A percentile compares a stretch with the other conserved stretches of the same genome.
Conservation (phyloP, 2,113 vertebrate species). For the Clarias magur region DNA sequence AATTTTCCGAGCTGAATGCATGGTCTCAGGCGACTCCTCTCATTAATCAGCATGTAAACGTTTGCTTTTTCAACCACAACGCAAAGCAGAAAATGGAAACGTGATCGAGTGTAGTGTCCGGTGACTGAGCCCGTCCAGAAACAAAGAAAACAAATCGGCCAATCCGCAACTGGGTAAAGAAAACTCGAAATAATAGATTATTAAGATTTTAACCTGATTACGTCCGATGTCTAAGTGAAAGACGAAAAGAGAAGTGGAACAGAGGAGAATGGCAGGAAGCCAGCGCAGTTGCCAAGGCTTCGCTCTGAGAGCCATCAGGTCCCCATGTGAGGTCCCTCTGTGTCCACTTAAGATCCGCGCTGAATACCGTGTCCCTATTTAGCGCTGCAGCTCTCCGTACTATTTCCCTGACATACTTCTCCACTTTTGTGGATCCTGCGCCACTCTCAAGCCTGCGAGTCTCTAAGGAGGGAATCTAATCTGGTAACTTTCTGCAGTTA, state of each 20-base stretch:
- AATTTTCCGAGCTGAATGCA: neutral
- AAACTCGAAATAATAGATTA: neutral
- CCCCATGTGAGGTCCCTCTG: constrained; percentile 21
- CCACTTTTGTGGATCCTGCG: constrained; percentile 1
- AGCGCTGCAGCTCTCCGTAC: neutral
- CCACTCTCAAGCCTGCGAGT: neutral
- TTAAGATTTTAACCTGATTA: neutral
- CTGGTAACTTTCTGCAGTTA: neutral
- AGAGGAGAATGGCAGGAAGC: constrained; percentile 26
- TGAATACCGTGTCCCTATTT: constrained; percentile 1
- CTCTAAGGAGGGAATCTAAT: neutral
- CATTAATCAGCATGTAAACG: neutral
- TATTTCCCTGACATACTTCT: constrained; percentile 20
- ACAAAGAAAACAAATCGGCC: no score
- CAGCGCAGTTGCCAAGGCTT: constrained; percentile 24
- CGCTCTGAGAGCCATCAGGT: constrained; percentile 27
- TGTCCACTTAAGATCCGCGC: constrained; percentile 5
- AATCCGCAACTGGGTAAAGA: no score
- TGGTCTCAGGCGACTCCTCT: neutral
- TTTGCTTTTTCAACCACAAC: neutral
- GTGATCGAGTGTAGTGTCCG: neutral
- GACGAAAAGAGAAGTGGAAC: neutral
- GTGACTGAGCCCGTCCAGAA: neutral
- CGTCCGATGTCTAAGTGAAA: neutral
- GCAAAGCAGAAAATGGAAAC: neutral